Evolutionary conservation across 2,113 vertebrate species (phyloP).

Genomic region (Misgurnus anguillicaudatus): DNA sequence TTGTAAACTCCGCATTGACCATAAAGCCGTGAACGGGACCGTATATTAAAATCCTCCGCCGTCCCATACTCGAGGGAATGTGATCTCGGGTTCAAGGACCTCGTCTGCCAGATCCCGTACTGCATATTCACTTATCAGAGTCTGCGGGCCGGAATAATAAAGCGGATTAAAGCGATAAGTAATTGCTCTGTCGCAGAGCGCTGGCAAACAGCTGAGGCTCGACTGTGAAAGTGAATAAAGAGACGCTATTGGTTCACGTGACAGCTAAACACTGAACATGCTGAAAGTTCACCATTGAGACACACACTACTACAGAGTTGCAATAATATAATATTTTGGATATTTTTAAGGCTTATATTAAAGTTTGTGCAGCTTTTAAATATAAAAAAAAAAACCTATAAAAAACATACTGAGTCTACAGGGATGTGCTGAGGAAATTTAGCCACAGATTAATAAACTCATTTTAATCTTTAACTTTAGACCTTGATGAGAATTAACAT

Average conservation of each 20-base stretch:
- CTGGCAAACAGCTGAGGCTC: conserved; percentile 58
- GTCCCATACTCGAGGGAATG: conserved; percentile 46
- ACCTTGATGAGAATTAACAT: too few species aligned
- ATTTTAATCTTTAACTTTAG: too few species aligned
- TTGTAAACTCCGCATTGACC: conserved; percentile 83
- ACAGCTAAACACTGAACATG: background rate
- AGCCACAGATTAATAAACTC: too few species aligned
- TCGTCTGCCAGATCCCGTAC: conserved; percentile 47
- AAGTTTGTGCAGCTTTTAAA: too few species aligned
- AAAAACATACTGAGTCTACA: too few species aligned
- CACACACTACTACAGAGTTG: conserved; percentile 54
- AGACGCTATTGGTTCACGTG: conserved; percentile 52
- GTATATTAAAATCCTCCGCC: conserved; percentile 71
- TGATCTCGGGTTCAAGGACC: conserved; percentile 70
- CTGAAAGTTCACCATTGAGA: conserved; percentile 29
- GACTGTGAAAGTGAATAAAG: background rate
- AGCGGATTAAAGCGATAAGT: conserved; percentile 66
- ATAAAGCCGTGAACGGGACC: conserved; percentile 78
- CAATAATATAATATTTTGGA: too few species aligned
- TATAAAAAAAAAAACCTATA: too few species aligned
- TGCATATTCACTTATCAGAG: conserved; percentile 70
- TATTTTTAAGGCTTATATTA: too few species aligned
- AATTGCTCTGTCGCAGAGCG: conserved; percentile 65
- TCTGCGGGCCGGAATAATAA: conserved; percentile 69
- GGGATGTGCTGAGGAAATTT: too few species aligned